Percentiles rank a stretch among this genome's conserved stretches.
phyloP scores from a whole-genome alignment of 1,140 invertebrate species.

The Geopemphigus sp. region DNA sequence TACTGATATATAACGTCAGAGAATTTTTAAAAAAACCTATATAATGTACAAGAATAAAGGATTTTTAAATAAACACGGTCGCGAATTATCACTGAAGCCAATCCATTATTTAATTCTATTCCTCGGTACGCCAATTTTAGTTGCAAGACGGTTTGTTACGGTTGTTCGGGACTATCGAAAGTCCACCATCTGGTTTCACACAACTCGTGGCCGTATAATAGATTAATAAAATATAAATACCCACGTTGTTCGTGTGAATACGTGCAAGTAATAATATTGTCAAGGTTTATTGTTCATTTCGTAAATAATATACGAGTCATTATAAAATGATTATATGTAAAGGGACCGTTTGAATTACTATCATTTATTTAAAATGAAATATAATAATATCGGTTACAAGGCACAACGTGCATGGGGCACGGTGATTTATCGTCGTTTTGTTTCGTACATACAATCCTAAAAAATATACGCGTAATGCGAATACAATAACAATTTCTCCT shows the following conservation, averaged over 20 bases:
- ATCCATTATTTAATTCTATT: too few species aligned
- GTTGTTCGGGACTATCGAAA: too few species aligned
- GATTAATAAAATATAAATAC: background rate
- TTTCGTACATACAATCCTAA: background rate
- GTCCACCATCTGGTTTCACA: too few species aligned
- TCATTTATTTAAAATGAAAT: constrained; percentile 1
- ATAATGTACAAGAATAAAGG: too few species aligned
- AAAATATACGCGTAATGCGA: background rate
- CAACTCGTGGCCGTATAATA: background rate
- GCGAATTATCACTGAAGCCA: too few species aligned
- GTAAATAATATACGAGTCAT: background rate
- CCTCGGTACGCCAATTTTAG: too few species aligned
- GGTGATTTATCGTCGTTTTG: background rate
- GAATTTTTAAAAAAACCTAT: too few species aligned
- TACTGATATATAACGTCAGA: too few species aligned
- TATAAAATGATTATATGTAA: constrained; percentile 15
- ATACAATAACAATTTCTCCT: background rate
- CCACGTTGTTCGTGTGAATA: background rate
- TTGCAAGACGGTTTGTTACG: too few species aligned
- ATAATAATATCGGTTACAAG: background rate
- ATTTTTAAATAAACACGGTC: too few species aligned
- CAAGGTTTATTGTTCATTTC: background rate
- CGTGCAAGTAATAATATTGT: background rate
- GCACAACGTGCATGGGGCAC: too few species aligned
- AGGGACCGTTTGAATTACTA: background rate